Conservation (phyloP, 2,797 vertebrate species). For the Lemur catta region DNA sequence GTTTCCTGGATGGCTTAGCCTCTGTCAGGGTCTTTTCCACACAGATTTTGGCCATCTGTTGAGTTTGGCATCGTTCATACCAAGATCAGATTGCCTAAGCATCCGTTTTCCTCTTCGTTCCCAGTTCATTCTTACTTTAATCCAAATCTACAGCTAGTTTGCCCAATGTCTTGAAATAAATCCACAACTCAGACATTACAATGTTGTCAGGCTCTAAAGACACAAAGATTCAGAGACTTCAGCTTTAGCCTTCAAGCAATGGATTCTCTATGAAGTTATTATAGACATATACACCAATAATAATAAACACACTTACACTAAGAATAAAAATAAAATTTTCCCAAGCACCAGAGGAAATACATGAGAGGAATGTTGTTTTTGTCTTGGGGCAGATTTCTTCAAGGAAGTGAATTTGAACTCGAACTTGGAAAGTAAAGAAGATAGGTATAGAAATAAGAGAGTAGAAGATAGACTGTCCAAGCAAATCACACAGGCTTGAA, state of each 20-base stretch:
- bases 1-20: not conserved
- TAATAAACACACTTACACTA: not conserved
- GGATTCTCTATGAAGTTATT: not conserved
- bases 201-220: not conserved
- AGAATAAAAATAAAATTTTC: not conserved
- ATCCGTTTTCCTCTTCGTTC: not conserved
- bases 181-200: not conserved
- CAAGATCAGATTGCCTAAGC: not conserved
- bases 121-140: slow-evolving; percentile 6
- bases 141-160: slow-evolving; percentile 2
- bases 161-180: not conserved
- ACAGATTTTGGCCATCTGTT: not conserved
- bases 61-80: not conserved
- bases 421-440: not conserved
- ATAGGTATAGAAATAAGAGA: not conserved
- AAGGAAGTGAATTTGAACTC: not conserved
- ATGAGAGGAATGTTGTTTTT: not conserved
- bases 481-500: not conserved
- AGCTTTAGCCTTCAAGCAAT: not conserved
- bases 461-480: not conserved
- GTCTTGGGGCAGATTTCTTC: not conserved
- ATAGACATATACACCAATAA: not conserved
- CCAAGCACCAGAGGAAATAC: not conserved
- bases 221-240: not conserved
- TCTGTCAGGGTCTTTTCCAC: not conserved